Base-by-base conservation (phyloP, 23 tunicate species). In the Aplidium turbinatum region DNA sequence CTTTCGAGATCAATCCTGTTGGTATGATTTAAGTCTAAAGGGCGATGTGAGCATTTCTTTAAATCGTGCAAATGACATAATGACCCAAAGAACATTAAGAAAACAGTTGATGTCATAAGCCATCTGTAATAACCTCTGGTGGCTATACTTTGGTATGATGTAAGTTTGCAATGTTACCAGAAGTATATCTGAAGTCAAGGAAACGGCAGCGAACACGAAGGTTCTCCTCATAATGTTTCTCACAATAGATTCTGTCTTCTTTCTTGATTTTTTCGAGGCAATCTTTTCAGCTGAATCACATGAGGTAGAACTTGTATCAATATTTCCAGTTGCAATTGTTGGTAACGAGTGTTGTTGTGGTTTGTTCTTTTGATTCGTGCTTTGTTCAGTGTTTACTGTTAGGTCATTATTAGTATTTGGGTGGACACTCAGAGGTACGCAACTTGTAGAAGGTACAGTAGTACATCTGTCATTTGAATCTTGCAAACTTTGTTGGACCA, bases 41-140 rank as follows among this genome's bases (percentile, higher is more conserved):
- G 68, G 68, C 4, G 68, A 62, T 4, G 20, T 5, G 16, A 62
- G 39, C 36, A 62, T 25, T 62, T 62, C 38, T 30, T 62, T 62
- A n/a, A 5, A 62, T 27, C 20, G 7, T 11, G 30, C 38, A 38
- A 62, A 62, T 4, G 68, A 62, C 16, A 30, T 6, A 27, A 62
- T 27, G 38, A 29, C 9, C 7, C 27, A 62, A n/a, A 62, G 38
- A 18, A 62, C 19, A n/a, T 62, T 62, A 6, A 62, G 20, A n/a
- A 62, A 62, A 7, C 36, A 35, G 30, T 30, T 62, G 39, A 62
- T 6, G 36, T 62, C 68, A 30, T 26, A 62, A 6, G 30, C 38
- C 18, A 62, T n/a, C 4, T 5, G 38, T 9, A 38, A 62, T 16
- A 62, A 35, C 4, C 68, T 11, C 27, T 38, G 68, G 30, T 62